phyloP scores from a whole-genome alignment of 2,888 invertebrate genomes.

The Leptinotarsa tumamoca region DNA sequence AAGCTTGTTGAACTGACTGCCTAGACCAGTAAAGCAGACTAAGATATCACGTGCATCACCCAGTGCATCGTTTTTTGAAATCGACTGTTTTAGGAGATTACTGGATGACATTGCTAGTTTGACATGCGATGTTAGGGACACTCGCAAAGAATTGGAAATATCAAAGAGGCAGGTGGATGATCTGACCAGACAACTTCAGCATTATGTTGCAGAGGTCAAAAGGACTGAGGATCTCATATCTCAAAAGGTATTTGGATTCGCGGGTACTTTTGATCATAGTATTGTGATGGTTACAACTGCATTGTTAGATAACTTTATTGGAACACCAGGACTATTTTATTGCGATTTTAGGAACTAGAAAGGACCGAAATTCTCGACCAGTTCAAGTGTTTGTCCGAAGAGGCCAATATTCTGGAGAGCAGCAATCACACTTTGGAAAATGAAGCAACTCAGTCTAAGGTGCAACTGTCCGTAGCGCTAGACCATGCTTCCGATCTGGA shows the following conservation, averaged over 20 bases:
- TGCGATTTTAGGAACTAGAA: constrained; percentile 75
- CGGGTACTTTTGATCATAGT: background rate
- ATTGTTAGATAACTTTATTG: too few relatives aligned
- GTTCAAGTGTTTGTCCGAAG: constrained; percentile 80
- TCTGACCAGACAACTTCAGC: constrained; percentile 81
- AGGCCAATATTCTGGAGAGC: constrained; percentile 81
- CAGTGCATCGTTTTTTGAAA: too few relatives aligned
- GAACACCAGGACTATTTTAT: background rate
- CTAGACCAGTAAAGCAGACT: too few relatives aligned
- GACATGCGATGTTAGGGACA: constrained; percentile 72
- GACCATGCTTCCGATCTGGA: constrained; percentile 75
- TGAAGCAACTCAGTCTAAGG: constrained; percentile 79
- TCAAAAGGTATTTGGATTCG: constrained; percentile 69
- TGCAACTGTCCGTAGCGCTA: constrained; percentile 69
- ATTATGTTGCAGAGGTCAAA: constrained; percentile 85
- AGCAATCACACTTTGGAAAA: constrained; percentile 84
- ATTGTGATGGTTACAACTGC: too few relatives aligned
- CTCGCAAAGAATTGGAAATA: constrained; percentile 77
- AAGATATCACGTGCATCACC: too few relatives aligned
- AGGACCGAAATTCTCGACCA: constrained; percentile 84
- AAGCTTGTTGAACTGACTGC: too few relatives aligned
- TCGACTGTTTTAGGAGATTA: constrained; percentile 69
- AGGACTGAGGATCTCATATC: constrained; percentile 82
- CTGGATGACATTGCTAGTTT: constrained; percentile 78
- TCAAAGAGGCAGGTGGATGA: constrained; percentile 79